Evolutionary conservation across 2,888 invertebrate species (phyloP).

Genomic region (Cylindroiulus punctatus): DNA sequence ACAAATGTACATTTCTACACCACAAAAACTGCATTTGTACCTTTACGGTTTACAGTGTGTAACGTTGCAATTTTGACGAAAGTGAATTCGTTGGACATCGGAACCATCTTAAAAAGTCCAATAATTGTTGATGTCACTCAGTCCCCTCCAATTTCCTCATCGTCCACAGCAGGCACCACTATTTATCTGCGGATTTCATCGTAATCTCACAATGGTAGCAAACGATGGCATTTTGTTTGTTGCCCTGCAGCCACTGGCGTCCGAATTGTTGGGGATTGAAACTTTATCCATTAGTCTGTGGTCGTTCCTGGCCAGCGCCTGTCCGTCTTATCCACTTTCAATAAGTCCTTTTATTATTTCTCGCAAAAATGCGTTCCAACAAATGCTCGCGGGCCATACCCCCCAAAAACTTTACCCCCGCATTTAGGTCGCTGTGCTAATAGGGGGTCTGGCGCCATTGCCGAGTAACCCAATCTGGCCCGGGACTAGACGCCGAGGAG

Average conservation of each 20-base stretch:
- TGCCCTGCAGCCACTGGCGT: conserved; percentile 45
- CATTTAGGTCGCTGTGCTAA: conserved; percentile 44
- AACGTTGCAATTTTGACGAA: no score
- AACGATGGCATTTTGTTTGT: neutral
- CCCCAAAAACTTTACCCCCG: conserved; percentile 47
- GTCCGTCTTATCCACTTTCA: conserved; percentile 49
- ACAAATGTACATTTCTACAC: no score
- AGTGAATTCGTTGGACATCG: no score
- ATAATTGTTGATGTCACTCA: neutral
- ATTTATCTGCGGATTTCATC: conserved; percentile 26
- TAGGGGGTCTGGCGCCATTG: conserved; percentile 54
- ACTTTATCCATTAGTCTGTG: conserved; percentile 44
- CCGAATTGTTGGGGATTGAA: conserved; percentile 47
- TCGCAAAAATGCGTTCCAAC: conserved; percentile 44
- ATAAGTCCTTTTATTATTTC: conserved; percentile 48
- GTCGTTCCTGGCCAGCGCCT: neutral
- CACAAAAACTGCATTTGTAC: no score
- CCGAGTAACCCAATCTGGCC: conserved; percentile 53
- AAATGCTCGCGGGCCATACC: neutral
- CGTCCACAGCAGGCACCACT: neutral
- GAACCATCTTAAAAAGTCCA: no score
- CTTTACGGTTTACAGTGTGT: no score
- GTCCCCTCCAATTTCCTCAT: neutral
- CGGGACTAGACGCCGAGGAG: conserved; percentile 46
- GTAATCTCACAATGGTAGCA: conserved; percentile 24